Evolutionary conservation across 2,113 vertebrate genomes (phyloP).

Genomic region (Passer domesticus): DNA sequence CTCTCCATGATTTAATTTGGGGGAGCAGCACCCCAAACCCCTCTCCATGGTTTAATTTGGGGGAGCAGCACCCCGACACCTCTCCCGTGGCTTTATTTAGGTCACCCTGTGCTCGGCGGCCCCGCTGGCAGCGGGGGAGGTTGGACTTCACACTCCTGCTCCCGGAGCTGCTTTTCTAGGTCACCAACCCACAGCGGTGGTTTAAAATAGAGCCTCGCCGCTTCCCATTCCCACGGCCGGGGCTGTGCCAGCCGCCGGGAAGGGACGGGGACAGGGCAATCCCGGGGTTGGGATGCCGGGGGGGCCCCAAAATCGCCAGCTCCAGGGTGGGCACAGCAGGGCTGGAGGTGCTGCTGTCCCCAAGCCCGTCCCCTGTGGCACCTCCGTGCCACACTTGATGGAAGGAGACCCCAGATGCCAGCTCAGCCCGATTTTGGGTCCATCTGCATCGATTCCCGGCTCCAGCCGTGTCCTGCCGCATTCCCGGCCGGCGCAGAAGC

Average conservation of each 20-base stretch:
- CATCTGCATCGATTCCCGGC: not conserved
- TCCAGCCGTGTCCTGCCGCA: fast-evolving
- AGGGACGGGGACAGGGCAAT: not conserved
- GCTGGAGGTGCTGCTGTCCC: not conserved
- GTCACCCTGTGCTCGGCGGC: constrained; percentile 35
- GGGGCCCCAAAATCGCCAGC: not conserved
- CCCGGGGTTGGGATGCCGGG: not conserved
- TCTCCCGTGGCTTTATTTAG: constrained; percentile 21
- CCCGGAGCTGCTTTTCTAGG: constrained; percentile 62
- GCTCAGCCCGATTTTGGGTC: not conserved
- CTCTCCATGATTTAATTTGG: not conserved
- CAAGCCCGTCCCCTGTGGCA: fast-evolving
- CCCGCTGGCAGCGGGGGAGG: constrained; percentile 27
- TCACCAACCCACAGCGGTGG: constrained; percentile 54
- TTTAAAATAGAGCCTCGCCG: constrained; percentile 41
- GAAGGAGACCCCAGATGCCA: not conserved
- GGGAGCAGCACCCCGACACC: not conserved
- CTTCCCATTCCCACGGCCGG: constrained; percentile 26
- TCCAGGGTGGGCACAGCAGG: not conserved
- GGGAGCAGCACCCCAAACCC: fast-evolving
- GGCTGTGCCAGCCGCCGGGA: not conserved
- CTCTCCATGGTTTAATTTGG: fast-evolving
- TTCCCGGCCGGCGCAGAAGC: not conserved
- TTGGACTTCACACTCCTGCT: constrained; percentile 59
- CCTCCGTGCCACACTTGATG: fast-evolving